phyloP scores from a whole-genome alignment of 1,140 invertebrate species.

The Chrysomallon squamiferum region DNA sequence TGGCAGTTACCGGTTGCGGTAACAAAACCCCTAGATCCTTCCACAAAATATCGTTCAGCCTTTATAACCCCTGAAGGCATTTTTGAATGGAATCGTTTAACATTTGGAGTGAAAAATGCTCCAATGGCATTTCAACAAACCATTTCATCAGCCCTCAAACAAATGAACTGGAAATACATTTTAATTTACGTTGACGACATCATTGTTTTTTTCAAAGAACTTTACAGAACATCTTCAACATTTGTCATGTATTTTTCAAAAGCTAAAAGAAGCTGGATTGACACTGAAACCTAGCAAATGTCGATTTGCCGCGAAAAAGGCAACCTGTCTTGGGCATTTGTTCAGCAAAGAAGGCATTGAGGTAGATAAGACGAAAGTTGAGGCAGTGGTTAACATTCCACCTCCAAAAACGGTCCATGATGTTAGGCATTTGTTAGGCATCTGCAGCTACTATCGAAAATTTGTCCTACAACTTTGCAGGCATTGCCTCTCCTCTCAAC shows the following conservation, averaged over 20 bases:
- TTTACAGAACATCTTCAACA: slow-evolving; percentile 25
- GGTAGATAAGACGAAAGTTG: slow-evolving; percentile 20
- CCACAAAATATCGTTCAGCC: slow-evolving; percentile 25
- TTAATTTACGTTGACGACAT: slow-evolving; percentile 39
- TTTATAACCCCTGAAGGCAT: slow-evolving; percentile 31
- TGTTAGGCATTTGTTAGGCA: background rate
- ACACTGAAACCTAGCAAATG: slow-evolving; percentile 24
- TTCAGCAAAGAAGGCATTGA: slow-evolving; percentile 25
- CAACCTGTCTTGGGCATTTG: slow-evolving; percentile 31
- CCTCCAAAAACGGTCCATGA: slow-evolving; percentile 25
- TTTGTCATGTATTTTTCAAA: slow-evolving; percentile 24
- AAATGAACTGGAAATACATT: no score
- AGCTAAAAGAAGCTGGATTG: slow-evolving; percentile 23
- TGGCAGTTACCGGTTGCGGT: slow-evolving; percentile 17
- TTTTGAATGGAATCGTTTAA: slow-evolving; percentile 20
- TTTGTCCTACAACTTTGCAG: background rate
- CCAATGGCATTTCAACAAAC: slow-evolving; percentile 20
- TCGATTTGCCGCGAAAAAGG: slow-evolving; percentile 22
- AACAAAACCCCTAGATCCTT: slow-evolving; percentile 18
- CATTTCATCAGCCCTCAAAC: slow-evolving; percentile 10
- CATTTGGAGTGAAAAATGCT: slow-evolving; percentile 19
- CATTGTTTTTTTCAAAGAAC: slow-evolving; percentile 21
- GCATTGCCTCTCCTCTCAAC: background rate
- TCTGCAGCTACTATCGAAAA: background rate
- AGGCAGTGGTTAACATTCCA: slow-evolving; percentile 40